These are phyloP conservation scores for Masticophis lateralis DNA, from an alignment of 2,797 vertebrate species.

Conservation along the genomic window DNA sequence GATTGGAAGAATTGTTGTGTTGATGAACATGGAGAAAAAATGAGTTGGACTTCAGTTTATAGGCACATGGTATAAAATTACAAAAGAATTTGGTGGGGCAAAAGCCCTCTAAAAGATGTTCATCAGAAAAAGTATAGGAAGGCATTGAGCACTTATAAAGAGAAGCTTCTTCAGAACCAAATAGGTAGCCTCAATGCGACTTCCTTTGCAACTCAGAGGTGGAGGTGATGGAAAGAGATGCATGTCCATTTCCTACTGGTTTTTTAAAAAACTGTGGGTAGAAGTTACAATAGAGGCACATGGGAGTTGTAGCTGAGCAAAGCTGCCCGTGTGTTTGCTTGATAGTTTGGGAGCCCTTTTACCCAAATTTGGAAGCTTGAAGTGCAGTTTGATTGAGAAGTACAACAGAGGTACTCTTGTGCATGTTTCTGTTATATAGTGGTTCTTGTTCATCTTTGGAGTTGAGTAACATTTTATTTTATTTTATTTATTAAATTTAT, in stretches of 20 bases:
- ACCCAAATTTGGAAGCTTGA: not conserved
- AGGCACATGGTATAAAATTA: not conserved
- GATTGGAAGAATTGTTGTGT: not conserved
- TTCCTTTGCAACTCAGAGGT: not conserved
- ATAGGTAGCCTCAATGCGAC: not conserved
- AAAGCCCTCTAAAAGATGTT: not conserved
- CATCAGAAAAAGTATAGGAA: not conserved
- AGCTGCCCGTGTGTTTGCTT: not conserved
- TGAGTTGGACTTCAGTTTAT: not conserved
- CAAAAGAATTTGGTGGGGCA: not conserved
- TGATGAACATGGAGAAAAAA: not conserved
- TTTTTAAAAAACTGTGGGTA: not conserved
- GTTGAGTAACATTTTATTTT: not conserved
- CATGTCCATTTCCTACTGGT: not conserved
- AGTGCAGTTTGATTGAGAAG: not conserved
- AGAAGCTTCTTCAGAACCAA: not conserved
- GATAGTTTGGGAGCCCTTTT: not conserved
- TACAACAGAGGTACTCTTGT: not conserved
- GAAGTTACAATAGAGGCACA: not conserved
- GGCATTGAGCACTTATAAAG: not conserved
- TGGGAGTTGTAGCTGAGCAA: not conserved
- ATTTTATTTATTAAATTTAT: no score
- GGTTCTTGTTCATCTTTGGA: not conserved
- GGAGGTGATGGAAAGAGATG: not conserved
- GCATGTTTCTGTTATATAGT: not conserved